phyloP scores from a whole-genome alignment of 2,113 vertebrate species.

The Strigops habroptila region DNA sequence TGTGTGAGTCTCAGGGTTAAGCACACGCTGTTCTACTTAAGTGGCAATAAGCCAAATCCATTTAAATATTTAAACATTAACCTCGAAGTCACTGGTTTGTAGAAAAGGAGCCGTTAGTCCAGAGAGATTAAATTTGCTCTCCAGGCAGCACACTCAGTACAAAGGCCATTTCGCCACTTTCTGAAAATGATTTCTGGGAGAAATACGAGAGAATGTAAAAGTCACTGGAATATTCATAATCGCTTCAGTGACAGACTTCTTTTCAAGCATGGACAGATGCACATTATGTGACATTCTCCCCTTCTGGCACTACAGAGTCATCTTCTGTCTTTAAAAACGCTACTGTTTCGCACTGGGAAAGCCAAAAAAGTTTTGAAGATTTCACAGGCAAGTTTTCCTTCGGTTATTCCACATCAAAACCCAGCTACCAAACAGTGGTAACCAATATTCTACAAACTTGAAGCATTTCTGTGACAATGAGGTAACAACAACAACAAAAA shows the following conservation, averaged over 20 bases:
- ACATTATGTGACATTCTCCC: neutral
- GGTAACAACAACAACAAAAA: too few relatives aligned
- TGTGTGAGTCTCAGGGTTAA: slow-evolving; percentile 44
- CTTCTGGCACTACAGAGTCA: neutral
- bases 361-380: neutral
- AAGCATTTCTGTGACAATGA: neutral
- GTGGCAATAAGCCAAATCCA: slow-evolving; percentile 24
- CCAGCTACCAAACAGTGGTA: neutral
- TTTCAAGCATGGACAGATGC: accelerated
- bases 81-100: slow-evolving; percentile 19
- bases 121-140: neutral
- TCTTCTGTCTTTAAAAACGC: neutral
- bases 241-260: neutral
- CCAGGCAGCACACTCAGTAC: neutral
- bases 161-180: slow-evolving; percentile 16
- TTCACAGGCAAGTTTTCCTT: neutral
- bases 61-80: slow-evolving; percentile 67
- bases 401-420: neutral
- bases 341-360: neutral
- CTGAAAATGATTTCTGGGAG: neutral
- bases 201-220: neutral
- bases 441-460: neutral
- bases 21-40: slow-evolving; percentile 30
- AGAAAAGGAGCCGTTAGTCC: neutral
- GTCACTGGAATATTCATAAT: neutral